Conservation (phyloP, 2,888 invertebrate species). For the Pomacea canaliculata region DNA sequence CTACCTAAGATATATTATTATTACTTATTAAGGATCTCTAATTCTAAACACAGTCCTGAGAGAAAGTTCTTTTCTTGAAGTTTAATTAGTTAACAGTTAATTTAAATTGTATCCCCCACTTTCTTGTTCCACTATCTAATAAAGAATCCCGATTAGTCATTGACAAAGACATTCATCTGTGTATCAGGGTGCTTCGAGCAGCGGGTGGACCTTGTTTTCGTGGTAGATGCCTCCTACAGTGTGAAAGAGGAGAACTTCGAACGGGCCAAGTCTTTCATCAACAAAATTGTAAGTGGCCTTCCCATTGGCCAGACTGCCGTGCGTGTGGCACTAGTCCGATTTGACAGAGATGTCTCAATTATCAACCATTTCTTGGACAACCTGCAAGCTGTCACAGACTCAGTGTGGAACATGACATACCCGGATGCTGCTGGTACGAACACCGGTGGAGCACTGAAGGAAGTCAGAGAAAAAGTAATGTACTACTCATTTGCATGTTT, state of each 20-base stretch:
- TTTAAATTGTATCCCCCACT: too few species aligned
- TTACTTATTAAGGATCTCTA: too few species aligned
- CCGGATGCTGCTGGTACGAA: background rate
- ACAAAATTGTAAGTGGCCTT: slow-evolving; percentile 3
- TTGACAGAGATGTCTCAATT: slow-evolving; percentile 1
- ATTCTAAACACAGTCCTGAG: too few species aligned
- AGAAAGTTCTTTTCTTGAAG: too few species aligned
- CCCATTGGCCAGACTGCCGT: background rate
- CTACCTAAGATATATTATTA: too few species aligned
- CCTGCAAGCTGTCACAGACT: slow-evolving; percentile 8
- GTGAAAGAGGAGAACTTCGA: slow-evolving; percentile 7
- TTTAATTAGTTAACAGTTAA: too few species aligned
- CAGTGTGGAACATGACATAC: slow-evolving; percentile 11
- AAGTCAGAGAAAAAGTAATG: slow-evolving; percentile 4
- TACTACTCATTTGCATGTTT: too few species aligned
- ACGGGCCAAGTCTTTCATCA: slow-evolving; percentile 11
- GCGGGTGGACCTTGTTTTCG: slow-evolving; percentile 10
- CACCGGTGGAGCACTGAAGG: background rate
- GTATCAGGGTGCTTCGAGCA: slow-evolving; percentile 3
- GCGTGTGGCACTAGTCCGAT: slow-evolving; percentile 21
- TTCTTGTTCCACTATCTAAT: too few species aligned
- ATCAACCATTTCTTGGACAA: background rate
- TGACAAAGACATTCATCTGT: background rate
- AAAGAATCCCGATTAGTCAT: too few species aligned
- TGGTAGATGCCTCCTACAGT: slow-evolving; percentile 13